phyloP scores from a whole-genome alignment of 2,113 vertebrate genomes.

The Conger conger region DNA sequence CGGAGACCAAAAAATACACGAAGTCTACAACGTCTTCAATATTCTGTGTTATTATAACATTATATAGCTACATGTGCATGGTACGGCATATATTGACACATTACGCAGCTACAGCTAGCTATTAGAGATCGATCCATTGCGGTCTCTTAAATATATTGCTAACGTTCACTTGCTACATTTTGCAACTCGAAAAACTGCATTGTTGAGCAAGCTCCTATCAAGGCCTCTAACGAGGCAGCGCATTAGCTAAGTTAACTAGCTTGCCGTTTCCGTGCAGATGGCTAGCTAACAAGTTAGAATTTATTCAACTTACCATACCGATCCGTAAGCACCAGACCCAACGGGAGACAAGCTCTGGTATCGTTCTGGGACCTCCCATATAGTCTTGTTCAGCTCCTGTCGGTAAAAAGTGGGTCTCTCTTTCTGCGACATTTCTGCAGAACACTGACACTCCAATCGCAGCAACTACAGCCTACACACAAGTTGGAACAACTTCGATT shows the following conservation, averaged over 20 bases:
- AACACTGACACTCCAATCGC: slow-evolving; percentile 47
- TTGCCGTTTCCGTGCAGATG: neutral
- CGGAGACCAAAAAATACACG: too few relatives aligned
- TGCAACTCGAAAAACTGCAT: neutral
- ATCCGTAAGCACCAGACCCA: slow-evolving; percentile 94
- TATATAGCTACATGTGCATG: neutral
- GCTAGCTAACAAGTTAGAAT: neutral
- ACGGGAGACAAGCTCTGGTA: slow-evolving; percentile 91
- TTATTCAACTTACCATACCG: slow-evolving; percentile 82
- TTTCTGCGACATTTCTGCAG: slow-evolving; percentile 78
- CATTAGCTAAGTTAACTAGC: slow-evolving; percentile 10
- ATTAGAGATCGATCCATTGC: too few relatives aligned
- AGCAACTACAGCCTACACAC: slow-evolving; percentile 46
- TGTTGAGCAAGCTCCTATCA: neutral
- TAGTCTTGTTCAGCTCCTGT: slow-evolving; percentile 96
- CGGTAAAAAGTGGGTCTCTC: slow-evolving; percentile 92
- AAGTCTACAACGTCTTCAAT: neutral
- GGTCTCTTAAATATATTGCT: too few relatives aligned
- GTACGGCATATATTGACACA: too few relatives aligned
- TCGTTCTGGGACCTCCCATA: slow-evolving; percentile 93
- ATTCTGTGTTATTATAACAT: too few relatives aligned
- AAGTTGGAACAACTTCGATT: slow-evolving; percentile 57
- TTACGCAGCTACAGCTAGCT: too few relatives aligned
- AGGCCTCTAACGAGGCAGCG: slow-evolving; percentile 41
- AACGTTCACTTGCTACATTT: neutral